Evolutionary conservation across 2,113 vertebrate genomes (phyloP).

Genomic region (Strix uralensis): DNA sequence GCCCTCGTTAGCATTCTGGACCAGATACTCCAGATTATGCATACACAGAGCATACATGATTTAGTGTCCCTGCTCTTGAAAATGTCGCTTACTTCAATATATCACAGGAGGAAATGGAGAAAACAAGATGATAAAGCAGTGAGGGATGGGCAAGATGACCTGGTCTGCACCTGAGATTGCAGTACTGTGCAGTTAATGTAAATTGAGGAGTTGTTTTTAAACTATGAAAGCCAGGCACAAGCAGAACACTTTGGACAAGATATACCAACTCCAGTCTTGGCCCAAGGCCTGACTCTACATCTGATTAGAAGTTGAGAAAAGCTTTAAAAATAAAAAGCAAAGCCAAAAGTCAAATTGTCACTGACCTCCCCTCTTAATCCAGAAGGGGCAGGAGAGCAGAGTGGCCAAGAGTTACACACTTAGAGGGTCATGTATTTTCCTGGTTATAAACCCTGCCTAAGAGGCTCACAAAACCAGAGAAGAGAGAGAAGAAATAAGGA

Average conservation of each 20-base stretch:
- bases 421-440: not conserved
- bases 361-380: not conserved
- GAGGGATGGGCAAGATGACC: not conserved
- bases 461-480: not conserved
- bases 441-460: not conserved
- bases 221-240: not conserved
- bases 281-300: not conserved
- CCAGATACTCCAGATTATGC: not conserved
- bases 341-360: not conserved
- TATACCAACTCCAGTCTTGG: not conserved
- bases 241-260: not conserved
- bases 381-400: not conserved
- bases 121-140: conserved; percentile 22
- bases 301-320: not conserved
- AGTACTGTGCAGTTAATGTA: not conserved
- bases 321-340: not conserved
- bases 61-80: not conserved
- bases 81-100: not conserved
- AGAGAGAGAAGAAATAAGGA: rapidly evolving
- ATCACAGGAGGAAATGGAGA: not conserved
- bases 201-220: not conserved
- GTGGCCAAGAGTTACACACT: too few species aligned
- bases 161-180: not conserved
- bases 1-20: not conserved
- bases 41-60: not conserved